Evolutionary conservation across 53 echinoderm and acorn worm species (phyloP).

Genomic region (Arbacia lixula): DNA sequence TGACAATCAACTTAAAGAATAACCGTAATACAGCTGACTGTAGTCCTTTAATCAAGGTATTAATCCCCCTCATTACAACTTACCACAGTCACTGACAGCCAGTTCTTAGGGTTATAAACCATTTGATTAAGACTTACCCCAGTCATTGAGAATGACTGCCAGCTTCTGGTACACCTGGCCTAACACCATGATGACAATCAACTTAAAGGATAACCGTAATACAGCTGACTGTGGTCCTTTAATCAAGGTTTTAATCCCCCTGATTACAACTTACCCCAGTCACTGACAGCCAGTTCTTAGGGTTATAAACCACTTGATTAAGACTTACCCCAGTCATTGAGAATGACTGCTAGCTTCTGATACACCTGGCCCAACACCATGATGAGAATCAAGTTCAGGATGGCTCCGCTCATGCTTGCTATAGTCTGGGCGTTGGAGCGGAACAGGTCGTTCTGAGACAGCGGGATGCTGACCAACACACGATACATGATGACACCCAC

Average conservation of each 20-base stretch:
- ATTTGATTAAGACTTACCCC: slow-evolving; percentile 94
- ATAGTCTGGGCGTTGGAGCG: slow-evolving; percentile 86
- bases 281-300: too few relatives aligned
- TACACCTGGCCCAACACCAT: slow-evolving; percentile 97
- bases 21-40: neutral
- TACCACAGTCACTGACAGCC: too few relatives aligned
- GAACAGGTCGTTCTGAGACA: slow-evolving; percentile 83
- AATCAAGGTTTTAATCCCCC: too few relatives aligned
- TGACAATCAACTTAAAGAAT: slow-evolving; percentile 83
- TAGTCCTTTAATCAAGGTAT: too few relatives aligned
- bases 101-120: too few relatives aligned
- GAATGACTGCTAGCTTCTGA: slow-evolving; percentile 86
- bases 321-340: slow-evolving; percentile 97
- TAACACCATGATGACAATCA: slow-evolving; percentile 91
- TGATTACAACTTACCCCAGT: too few relatives aligned
- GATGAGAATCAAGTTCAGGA: slow-evolving; percentile 95
- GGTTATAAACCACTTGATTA: too few relatives aligned
- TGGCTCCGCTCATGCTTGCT: slow-evolving; percentile 91
- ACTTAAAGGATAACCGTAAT: too few relatives aligned
- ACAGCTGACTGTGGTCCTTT: too few relatives aligned
- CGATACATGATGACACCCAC: slow-evolving; percentile 98
- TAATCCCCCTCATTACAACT: too few relatives aligned
- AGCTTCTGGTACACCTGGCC: slow-evolving; percentile 92
- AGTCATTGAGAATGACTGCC: slow-evolving; percentile 89
- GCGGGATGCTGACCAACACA: slow-evolving; percentile 91